Percentiles rank a stretch among this genome's conserved stretches.
phyloP scores from a whole-genome alignment of 1,140 invertebrate genomes.

The Harlomillsia oculata region DNA sequence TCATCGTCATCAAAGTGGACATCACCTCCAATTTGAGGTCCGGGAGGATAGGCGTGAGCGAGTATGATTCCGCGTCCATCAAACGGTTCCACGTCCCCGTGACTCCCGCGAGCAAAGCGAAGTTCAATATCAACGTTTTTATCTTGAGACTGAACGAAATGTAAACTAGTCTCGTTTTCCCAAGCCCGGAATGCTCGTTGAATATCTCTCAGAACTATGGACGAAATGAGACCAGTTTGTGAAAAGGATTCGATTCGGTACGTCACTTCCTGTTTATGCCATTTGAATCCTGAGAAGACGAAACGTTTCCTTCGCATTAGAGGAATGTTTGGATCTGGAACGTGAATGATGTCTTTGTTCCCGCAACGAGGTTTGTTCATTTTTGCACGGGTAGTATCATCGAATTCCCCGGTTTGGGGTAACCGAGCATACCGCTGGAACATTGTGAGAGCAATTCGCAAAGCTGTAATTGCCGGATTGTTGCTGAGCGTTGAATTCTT shows the following conservation, averaged over 20 bases:
- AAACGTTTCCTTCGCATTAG: slow-evolving; percentile 7
- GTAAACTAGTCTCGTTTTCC: slow-evolving; percentile 15
- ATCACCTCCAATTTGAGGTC: slow-evolving; percentile 43
- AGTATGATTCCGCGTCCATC: slow-evolving; percentile 39
- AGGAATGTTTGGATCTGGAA: neutral
- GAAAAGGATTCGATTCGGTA: slow-evolving; percentile 10
- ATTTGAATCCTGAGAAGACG: slow-evolving; percentile 6
- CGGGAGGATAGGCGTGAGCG: slow-evolving; percentile 46
- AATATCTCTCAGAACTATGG: slow-evolving; percentile 3
- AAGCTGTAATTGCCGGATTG: slow-evolving; percentile 7
- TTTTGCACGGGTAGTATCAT: slow-evolving; percentile 7
- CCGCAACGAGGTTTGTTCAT: slow-evolving; percentile 18
- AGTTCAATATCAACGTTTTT: slow-evolving; percentile 29
- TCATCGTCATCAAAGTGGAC: slow-evolving; percentile 47
- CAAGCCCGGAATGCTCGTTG: slow-evolving; percentile 8
- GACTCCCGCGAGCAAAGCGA: slow-evolving; percentile 32
- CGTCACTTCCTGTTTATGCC: slow-evolving; percentile 9
- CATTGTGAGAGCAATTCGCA: slow-evolving; percentile 4
- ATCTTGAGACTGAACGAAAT: neutral
- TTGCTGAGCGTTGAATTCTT: neutral
- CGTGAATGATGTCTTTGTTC: slow-evolving; percentile 16
- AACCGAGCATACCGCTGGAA: slow-evolving; percentile 18
- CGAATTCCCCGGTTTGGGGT: slow-evolving; percentile 13
- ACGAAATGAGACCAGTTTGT: slow-evolving; percentile 2
- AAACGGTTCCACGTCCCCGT: slow-evolving; percentile 37